Base-by-base conservation (phyloP, 2,888 invertebrate species). In the Protula sp. region DNA sequence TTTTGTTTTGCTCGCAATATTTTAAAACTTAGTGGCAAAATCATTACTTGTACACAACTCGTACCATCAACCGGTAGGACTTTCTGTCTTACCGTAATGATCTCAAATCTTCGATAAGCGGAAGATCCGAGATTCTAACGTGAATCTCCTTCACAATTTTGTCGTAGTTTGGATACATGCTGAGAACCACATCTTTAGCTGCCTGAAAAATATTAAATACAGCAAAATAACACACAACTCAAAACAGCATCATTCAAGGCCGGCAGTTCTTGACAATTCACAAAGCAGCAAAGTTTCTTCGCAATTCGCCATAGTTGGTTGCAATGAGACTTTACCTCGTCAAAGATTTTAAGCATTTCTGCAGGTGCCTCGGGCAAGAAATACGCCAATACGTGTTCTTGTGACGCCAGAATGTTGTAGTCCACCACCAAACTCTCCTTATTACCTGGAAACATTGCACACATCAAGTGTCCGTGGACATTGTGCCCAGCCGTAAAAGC, bases 331-430 rank as follows among this genome's bases (percentile, higher is more conserved):
- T 63, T 60, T 66, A 94, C 93, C 82, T 92, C 89, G 81, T 97
- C 93, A 79, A 98, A 94, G 67, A 95, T 93, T 78, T 90, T 89
- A n/a, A 98, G 82, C 90, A 98, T 93, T 83, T 97, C 94, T 67
- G 89, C 87, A 0, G 99, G 99, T 0, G 98, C 98, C 81, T 99
- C 98, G 0, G 98, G 98, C 55, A 99, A 79, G 80, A 99, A 99
- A 81, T 93, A 98, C 0, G 97, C 97, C 53, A 99, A 83, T 0
- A 93, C 92, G 78, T 94, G 93, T 76, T 95, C 94, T 47, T 80
- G 79, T n/a, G 89, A 86, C 0, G 94, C 95, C 66, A 99, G 83
- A 70, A 90, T 87, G 54, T 92, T 89, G 82, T 95, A 99, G 73
- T 97, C 94, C 0, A 99, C 91, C 51, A 90, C 88, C 78, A 98